Conservation (phyloP, 53 echinoderm and acorn worm species). For the Luidia sarsii region DNA sequence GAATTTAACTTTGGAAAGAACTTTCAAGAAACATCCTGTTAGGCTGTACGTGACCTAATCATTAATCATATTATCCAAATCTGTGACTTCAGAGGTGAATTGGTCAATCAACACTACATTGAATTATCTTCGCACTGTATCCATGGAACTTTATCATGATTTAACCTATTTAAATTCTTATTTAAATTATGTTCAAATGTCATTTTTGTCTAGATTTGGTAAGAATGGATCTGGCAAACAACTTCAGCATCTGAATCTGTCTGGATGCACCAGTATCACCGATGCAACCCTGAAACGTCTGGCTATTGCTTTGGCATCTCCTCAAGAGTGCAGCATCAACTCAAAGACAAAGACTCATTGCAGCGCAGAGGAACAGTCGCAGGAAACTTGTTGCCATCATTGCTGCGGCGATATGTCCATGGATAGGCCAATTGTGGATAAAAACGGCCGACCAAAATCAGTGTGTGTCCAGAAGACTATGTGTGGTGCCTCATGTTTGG, state of each 20-base stretch:
- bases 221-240: constrained; percentile 66
- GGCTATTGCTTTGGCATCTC: background rate
- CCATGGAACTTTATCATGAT: too few species aligned
- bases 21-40: too few species aligned
- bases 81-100: too few species aligned
- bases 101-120: too few species aligned
- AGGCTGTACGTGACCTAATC: too few species aligned
- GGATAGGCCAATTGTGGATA: constrained; percentile 28
- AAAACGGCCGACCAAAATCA: constrained; percentile 38
- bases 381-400: background rate
- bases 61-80: too few species aligned
- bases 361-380: background rate
- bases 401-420: background rate
- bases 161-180: too few species aligned
- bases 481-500: background rate
- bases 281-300: constrained; percentile 63
- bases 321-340: too few species aligned
- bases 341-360: too few species aligned
- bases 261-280: constrained; percentile 83
- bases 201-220: constrained; percentile 38
- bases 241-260: constrained; percentile 78
- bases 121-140: too few species aligned
- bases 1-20: too few species aligned
- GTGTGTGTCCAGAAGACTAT: constrained; percentile 2
- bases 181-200: too few species aligned